Conservation (phyloP, 2,888 invertebrate species). For the Asteroscopus sphinx region DNA sequence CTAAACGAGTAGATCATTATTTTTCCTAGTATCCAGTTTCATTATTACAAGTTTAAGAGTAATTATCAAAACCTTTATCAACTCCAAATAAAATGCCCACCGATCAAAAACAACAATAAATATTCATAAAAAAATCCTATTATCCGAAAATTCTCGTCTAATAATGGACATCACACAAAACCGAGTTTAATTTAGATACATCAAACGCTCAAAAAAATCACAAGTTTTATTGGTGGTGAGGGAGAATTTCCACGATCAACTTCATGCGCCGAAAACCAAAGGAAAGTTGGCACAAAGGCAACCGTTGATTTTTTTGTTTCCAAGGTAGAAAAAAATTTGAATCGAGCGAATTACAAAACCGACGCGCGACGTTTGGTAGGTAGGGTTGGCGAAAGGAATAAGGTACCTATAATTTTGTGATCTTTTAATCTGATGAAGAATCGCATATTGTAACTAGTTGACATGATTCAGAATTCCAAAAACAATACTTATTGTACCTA, state of each 20-base stretch:
- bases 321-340: conserved; percentile 81
- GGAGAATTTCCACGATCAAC: conserved; percentile 81
- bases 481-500: too few species aligned
- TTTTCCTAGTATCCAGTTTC: too few species aligned
- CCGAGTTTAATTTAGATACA: conserved; percentile 74
- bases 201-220: conserved; percentile 81
- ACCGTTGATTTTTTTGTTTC: conserved; percentile 80
- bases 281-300: conserved; percentile 83
- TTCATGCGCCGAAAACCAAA: conserved; percentile 84
- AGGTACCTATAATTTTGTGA: neutral
- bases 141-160: conserved; percentile 59
- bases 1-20: too few species aligned
- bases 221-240: conserved; percentile 78
- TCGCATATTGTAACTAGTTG: too few species aligned
- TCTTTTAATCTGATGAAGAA: neutral
- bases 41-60: neutral
- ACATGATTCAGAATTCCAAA: too few species aligned
- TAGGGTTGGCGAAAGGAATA: conserved; percentile 69
- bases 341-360: conserved; percentile 84
- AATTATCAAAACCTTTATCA: conserved; percentile 11
- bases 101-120: conserved; percentile 42
- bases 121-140: conserved; percentile 60
- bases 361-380: conserved; percentile 65
- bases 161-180: conserved; percentile 67
- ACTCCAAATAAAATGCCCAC: conserved; percentile 7